phyloP scores from a whole-genome alignment of 1,140 invertebrate genomes.

The Frieseomelitta varia region DNA sequence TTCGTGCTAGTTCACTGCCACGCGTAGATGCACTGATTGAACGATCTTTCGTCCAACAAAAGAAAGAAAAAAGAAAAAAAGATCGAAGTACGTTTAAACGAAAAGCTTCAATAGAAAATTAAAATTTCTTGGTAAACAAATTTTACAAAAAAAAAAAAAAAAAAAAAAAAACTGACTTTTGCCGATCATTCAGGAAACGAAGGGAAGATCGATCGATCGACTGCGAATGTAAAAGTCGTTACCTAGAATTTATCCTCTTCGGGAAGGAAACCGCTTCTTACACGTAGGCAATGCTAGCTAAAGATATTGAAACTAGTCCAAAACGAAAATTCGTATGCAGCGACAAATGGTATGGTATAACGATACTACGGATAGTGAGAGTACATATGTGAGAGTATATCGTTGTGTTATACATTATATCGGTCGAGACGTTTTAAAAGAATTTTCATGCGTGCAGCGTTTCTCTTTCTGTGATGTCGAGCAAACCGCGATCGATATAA shows the following conservation, averaged over 20 bases:
- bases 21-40: conserved; percentile 1
- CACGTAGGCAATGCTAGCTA: conserved; percentile 46
- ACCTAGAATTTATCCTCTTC: neutral
- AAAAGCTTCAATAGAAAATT: neutral
- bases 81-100: neutral
- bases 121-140: neutral
- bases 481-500: conserved; percentile 4
- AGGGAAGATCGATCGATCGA: conserved; percentile 6
- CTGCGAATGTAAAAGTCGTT: conserved; percentile 3
- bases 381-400: conserved; percentile 19
- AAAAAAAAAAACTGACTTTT: no score
- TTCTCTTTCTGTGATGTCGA: neutral
- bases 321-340: conserved; percentile 30
- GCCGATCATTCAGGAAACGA: neutral
- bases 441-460: neutral
- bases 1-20: conserved; percentile 36
- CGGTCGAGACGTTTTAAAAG: conserved; percentile 19
- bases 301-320: conserved; percentile 59
- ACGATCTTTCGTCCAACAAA: neutral
- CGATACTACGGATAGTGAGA: neutral
- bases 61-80: neutral
- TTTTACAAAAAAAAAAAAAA: neutral
- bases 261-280: conserved; percentile 7
- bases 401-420: neutral
- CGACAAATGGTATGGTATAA: conserved; percentile 34